These are phyloP conservation scores for Fratercula arctica DNA, from an alignment of 2,797 vertebrate genomes.

Conservation along the genomic window DNA sequence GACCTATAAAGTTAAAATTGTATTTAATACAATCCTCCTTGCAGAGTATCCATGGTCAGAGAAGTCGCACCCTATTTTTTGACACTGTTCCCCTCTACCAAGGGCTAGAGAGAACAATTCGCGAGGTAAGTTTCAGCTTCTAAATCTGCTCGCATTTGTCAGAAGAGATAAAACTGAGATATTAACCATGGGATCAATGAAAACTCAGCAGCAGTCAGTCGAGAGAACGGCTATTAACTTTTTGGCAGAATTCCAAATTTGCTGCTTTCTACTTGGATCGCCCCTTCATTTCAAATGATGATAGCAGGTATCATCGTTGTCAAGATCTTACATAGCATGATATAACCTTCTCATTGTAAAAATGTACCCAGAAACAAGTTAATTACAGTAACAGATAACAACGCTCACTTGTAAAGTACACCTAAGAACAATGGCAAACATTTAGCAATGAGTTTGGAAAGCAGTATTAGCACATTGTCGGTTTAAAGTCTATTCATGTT, in stretches of 20 bases:
- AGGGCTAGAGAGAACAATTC: not conserved
- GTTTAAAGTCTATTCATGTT: not conserved
- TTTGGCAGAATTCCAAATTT: not conserved
- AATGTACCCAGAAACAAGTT: not conserved
- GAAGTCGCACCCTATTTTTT: not conserved
- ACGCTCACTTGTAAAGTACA: not conserved
- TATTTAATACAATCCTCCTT: not conserved
- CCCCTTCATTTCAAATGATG: not conserved
- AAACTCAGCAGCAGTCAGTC: not conserved
- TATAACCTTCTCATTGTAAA: not conserved
- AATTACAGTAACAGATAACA: not conserved
- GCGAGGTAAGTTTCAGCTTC: not conserved
- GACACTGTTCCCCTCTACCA: not conserved
- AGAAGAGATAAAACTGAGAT: not conserved
- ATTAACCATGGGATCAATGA: not conserved
- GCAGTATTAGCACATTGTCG: rapidly evolving
- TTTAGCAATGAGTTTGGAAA: not conserved
- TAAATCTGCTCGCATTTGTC: not conserved
- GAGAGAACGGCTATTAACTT: not conserved
- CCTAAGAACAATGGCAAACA: not conserved
- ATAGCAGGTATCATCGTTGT: not conserved
- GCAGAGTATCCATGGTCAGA: not conserved
- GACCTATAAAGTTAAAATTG: not conserved
- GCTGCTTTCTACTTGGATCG: not conserved
- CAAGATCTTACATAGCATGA: not conserved